Base-by-base conservation (phyloP, 2,797 vertebrate species). In the Sebastolobus altivelis region DNA sequence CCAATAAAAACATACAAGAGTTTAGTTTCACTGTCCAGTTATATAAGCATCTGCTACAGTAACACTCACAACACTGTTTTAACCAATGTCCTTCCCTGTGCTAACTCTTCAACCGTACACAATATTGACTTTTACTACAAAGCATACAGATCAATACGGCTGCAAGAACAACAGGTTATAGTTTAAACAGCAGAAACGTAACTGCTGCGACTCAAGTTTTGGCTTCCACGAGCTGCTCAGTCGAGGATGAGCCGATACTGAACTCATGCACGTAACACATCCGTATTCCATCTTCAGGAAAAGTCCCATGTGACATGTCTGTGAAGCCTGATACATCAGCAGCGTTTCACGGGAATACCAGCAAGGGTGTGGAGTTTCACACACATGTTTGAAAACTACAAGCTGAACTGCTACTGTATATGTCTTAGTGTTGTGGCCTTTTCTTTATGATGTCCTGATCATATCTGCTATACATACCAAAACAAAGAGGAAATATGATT, bases 81-180 rank as follows among this genome's bases (percentile, higher is more conserved):
- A 76, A 71, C 46, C 27, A 8, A 54, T 55, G 73, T 86, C 71
- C 78, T 77, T 18, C 69, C 71, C 22, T 56, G 69, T 65, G 67
- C 58, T 58, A 66, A 11, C 75, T 84, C 75, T 68, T 66, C 72
- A 83, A 77, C 81, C 65, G 40, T 78, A 71, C 73, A 84, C 78
- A 78, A 79, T 88, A 89, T 89, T 93, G 90, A 90, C 87, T 85
- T 89, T 90, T 79, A 91, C 91, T 80, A 81, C 91, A 88, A 79
- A 82, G 85, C 80, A 90, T 61, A 90, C 85, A 87, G 80, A 90
- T 94, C 90, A 86, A 94, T 92, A 86, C 25, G 2, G 33, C 73
- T 71, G 90, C 79, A 59, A 75, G 83, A 91, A 88, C 82, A 87
- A 88, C 90, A 83, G 82, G 91, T 92, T 92, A 83, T 83, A 88